These are phyloP conservation scores for Ethmia dodecea DNA, from an alignment of 2,888 invertebrate species.

Conservation along the genomic window DNA sequence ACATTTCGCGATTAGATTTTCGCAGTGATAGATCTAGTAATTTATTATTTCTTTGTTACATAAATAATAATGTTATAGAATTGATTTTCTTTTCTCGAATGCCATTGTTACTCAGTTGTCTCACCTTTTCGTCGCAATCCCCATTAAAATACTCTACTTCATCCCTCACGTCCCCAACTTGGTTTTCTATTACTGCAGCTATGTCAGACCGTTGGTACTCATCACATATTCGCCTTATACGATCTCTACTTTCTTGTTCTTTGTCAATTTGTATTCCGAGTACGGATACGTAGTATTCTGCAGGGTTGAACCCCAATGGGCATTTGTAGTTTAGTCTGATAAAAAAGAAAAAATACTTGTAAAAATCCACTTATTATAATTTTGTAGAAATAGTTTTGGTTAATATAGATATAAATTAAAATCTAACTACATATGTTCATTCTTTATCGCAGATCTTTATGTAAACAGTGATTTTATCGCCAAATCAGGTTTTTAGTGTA, in stretches of 20 bases:
- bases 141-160: constrained; percentile 65
- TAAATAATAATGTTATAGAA: too few species aligned
- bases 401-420: too few species aligned
- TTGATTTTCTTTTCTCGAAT: too few species aligned
- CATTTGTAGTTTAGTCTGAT: constrained; percentile 80
- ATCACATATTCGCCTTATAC: constrained; percentile 73
- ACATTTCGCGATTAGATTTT: too few species aligned
- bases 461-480: too few species aligned
- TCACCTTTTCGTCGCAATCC: constrained; percentile 48
- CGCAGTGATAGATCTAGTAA: too few species aligned
- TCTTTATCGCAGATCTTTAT: too few species aligned
- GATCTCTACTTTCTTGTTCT: constrained; percentile 55
- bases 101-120: too few species aligned
- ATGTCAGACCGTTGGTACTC: constrained; percentile 71
- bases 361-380: too few species aligned
- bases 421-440: neutral
- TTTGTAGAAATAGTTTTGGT: too few species aligned
- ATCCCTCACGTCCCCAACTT: constrained; percentile 57
- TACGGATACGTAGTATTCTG: constrained; percentile 88
- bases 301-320: constrained; percentile 89
- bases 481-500: too few species aligned
- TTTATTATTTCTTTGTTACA: too few species aligned
- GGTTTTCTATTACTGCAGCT: constrained; percentile 48
- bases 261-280: constrained; percentile 65
- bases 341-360: constrained; percentile 2